phyloP scores from a whole-genome alignment of 2,113 vertebrate species.

The Halcyon malimbica region DNA sequence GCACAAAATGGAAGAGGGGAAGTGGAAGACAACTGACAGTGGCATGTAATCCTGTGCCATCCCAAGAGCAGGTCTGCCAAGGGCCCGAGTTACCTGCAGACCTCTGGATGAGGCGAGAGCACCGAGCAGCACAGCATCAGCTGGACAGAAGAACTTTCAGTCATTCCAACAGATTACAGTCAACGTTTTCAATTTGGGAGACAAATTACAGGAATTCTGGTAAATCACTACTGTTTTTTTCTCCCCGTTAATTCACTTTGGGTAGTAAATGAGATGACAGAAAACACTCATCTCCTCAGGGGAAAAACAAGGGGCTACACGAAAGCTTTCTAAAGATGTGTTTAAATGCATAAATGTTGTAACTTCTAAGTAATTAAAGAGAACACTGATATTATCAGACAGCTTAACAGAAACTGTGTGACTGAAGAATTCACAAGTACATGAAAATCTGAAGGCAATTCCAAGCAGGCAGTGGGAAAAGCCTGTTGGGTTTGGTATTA shows the following conservation, averaged over 20 bases:
- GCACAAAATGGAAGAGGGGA: neutral
- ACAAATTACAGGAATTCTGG: neutral
- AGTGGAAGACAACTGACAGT: neutral
- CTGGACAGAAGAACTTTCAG: neutral
- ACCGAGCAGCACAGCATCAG: neutral
- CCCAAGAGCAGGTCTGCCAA: neutral
- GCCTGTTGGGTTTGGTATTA: neutral
- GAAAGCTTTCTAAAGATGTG: neutral
- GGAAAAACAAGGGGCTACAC: neutral
- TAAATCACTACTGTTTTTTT: neutral
- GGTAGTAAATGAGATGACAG: neutral
- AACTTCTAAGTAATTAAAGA: neutral
- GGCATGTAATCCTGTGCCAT: neutral
- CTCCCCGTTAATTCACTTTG: neutral
- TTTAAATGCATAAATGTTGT: neutral
- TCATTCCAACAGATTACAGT: neutral
- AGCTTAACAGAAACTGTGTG: neutral
- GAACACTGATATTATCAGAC: neutral
- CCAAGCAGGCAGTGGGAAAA: neutral
- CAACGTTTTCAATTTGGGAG: neutral
- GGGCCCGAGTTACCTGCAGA: neutral
- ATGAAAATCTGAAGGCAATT: neutral
- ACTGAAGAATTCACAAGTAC: neutral
- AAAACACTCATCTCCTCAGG: neutral
- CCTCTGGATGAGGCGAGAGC: accelerated